Evolutionary conservation across 2,797 vertebrate species (phyloP).

Genomic region (Selene dorsalis): DNA sequence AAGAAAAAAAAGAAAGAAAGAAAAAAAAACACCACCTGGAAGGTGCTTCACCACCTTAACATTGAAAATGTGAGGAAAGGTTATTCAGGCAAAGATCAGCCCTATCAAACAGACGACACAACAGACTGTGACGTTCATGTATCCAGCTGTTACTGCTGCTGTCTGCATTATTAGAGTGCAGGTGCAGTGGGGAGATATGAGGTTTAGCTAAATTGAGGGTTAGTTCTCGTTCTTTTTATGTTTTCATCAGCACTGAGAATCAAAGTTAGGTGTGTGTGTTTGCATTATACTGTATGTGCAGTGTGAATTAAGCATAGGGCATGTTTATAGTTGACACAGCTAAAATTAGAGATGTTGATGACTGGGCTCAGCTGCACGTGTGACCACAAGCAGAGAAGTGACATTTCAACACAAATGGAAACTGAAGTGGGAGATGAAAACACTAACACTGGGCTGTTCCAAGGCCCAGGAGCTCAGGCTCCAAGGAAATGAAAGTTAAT

Average conservation of each 20-base stretch:
- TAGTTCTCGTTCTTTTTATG: constrained; percentile 47
- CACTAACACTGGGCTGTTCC: not conserved
- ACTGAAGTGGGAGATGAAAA: constrained; percentile 32
- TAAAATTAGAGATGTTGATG: constrained; percentile 64
- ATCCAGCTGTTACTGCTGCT: not conserved
- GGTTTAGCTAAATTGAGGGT: constrained; percentile 43
- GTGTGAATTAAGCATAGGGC: not conserved
- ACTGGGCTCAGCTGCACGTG: constrained; percentile 32
- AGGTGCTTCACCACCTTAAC: not conserved
- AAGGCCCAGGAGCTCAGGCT: not conserved
- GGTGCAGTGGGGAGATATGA: constrained; percentile 33
- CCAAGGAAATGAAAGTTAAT: not conserved
- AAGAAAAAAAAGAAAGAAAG: too few species aligned
- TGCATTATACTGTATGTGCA: too few species aligned
- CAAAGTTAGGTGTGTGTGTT: not conserved
- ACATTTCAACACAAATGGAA: constrained; percentile 49
- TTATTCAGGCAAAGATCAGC: not conserved
- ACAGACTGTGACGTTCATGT: not conserved
- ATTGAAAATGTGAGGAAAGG: too few species aligned
- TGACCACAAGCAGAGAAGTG: constrained; percentile 47
- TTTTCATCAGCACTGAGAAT: constrained; percentile 13
- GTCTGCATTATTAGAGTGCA: constrained; percentile 32
- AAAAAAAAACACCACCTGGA: too few species aligned
- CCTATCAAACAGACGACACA: not conserved
- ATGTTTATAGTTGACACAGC: constrained; percentile 11